Conservation (phyloP, 92 coral and sea anemone species). For the Bergia sp. region DNA sequence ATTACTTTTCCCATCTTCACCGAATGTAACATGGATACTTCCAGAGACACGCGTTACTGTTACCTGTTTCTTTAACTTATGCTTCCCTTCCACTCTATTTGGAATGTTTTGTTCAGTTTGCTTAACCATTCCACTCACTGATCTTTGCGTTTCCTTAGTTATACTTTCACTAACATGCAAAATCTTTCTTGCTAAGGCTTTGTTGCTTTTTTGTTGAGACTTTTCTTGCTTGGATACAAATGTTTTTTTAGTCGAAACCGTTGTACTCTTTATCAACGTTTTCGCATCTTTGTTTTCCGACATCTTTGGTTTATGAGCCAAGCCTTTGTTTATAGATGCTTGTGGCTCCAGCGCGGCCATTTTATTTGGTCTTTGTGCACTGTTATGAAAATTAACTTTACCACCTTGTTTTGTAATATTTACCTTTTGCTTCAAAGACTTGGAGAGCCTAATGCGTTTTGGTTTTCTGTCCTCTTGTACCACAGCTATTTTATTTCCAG, state of each 20-base stretch:
- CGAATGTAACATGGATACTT: not conserved
- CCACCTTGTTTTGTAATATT: not conserved
- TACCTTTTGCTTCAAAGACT: not conserved
- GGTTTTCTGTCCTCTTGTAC: not conserved
- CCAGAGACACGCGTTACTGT: not conserved
- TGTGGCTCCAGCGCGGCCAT: not conserved
- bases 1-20: not conserved
- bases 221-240: not conserved
- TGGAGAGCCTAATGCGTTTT: not conserved
- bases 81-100: not conserved
- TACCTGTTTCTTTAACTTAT: not conserved
- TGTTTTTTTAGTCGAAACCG: not conserved
- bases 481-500: not conserved
- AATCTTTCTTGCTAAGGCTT: not conserved
- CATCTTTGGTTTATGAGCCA: not conserved
- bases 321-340: not conserved
- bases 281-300: not conserved
- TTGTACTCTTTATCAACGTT: not conserved
- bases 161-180: not conserved
- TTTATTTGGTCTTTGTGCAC: not conserved
- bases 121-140: not conserved
- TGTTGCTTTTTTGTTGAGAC: not conserved
- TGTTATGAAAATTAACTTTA: not conserved
- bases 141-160: not conserved
- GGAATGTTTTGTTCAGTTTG: not conserved